Evolutionary conservation across 30 jellyfish, hydroid and myxozoan species (phyloP), one percentile per base, ranked within the genome.

Genomic region (Catostylus mosaicus): DNA sequence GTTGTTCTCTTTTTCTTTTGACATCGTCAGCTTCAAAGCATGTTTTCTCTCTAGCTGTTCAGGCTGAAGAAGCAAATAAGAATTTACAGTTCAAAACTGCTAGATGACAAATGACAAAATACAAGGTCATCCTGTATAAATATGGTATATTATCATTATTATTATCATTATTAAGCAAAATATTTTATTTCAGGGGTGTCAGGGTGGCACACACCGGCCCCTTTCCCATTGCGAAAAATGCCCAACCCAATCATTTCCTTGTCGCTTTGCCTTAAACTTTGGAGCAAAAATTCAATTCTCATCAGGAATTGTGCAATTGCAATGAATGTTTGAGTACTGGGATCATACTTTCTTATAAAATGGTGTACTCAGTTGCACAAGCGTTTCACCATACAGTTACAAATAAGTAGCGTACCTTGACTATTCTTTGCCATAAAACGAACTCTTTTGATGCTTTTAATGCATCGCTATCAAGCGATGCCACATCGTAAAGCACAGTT

Each of bases 381-480:
- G n/a, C n/a, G n/a, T n/a, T n/a, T n/a, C n/a, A 6, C 56, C 56
- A 16, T 43, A 43, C 8, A 43, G 56, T 6, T 43, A 43, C 8
- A 43, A 52, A 52, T 3, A 30, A 2, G 43, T 2, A 22, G 47
- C 57, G 4, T 40, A 94, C 99, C 95, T 94, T 94, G 73, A 89
- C 99, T 43, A 94, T 94, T 50, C 89, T 83, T 72, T 94, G 95
- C 99, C 99, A 94, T 57, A 94, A 73, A 18, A 86, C 71, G 85
- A 94, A 94, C 67, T 94, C 99, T 68, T 94, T 94, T 20, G 97
- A 96, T 20, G 99, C 99, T 34, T 64, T 81, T 18, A 94, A 76
- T 32, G 97, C 99, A 60, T 88, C 99, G 20, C 85, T 75, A 57
- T 94, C 99, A 46, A 94, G 67, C 35, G 79, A 30, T 27, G 90